Conservation (phyloP, 2,888 invertebrate genomes). For the Neria commutata region DNA sequence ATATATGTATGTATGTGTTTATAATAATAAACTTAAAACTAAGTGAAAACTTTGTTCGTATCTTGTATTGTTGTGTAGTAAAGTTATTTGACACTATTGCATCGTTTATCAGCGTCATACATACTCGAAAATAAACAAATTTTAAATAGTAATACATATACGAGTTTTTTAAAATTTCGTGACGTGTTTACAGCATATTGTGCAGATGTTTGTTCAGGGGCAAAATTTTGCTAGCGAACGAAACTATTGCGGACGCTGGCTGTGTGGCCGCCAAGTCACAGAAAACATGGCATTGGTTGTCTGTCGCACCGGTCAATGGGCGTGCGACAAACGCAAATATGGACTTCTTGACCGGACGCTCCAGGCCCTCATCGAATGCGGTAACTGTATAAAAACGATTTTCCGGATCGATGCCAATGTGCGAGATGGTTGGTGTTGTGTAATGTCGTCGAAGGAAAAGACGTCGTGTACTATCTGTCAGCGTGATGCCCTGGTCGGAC, state of each 20-base stretch:
- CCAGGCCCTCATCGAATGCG: slow-evolving; percentile 35
- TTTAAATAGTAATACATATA: too few relatives aligned
- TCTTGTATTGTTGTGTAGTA: too few relatives aligned
- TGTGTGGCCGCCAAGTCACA: slow-evolving; percentile 91
- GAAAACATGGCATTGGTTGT: slow-evolving; percentile 97
- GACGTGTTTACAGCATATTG: slow-evolving; percentile 32
- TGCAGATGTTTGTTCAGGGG: slow-evolving; percentile 41
- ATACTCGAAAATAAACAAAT: too few relatives aligned
- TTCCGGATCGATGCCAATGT: slow-evolving; percentile 91
- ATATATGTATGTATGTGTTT: too few relatives aligned
- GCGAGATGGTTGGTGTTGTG: slow-evolving; percentile 85
- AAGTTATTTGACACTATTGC: too few relatives aligned
- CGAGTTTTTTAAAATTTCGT: too few relatives aligned
- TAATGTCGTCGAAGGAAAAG: slow-evolving; percentile 89
- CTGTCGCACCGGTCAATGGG: slow-evolving; percentile 78
- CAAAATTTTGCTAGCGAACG: slow-evolving; percentile 56
- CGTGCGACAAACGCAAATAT: slow-evolving; percentile 96
- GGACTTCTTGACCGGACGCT: slow-evolving; percentile 60
- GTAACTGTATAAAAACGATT: slow-evolving; percentile 74
- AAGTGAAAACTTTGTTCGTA: too few relatives aligned
- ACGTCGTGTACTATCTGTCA: slow-evolving; percentile 93
- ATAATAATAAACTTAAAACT: too few relatives aligned
- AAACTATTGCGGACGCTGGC: slow-evolving; percentile 90
- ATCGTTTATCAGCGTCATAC: too few relatives aligned
- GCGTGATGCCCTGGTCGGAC: slow-evolving; percentile 92